Base-by-base conservation (phyloP, 2,113 vertebrate species). In the Motacilla tschutschensis region DNA sequence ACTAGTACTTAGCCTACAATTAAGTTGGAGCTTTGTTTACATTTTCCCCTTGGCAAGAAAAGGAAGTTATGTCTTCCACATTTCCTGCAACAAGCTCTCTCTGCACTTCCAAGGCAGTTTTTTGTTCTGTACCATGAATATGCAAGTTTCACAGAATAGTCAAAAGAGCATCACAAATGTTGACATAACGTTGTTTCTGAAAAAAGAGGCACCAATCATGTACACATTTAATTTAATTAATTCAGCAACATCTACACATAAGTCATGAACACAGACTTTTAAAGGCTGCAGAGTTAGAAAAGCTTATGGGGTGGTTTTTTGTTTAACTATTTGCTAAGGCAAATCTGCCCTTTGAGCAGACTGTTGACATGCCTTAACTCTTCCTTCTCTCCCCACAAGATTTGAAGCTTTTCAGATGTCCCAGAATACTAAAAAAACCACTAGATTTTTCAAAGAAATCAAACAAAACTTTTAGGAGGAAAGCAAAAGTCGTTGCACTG, bases 21-120 rank as follows among this genome's bases (percentile, higher is more conserved):
- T 91, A 90, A 82, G 44, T 13, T 57, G 41, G 53, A 82, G 51
- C 48, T 85, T 79, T 91, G 91, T 93, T 94, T 95, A 93, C 72
- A 86, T 92, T 87, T 83, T 87, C 79, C 65, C 58, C 38, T 73
- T 81, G 65, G 88, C 89, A 93, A 87, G 73, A 82, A 84, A 54
- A 88, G 86, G 88, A 90, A 94, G 86, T 92, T 89, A 84, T 84
- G 80, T 91, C 85, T 93, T 93, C 83, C 87, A 91, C 74, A 92
- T 88, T 94, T 94, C 85, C 87, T 82, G 77, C 50, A 83, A 80
- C 40, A 85, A 89, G 38, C 54, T 35, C 47, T 50, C 64, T 55
- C 70, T 3, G 3, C 44, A 33, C 33, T 91, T 86, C 25, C 64
- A 50, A 89, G 80, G 62, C 18, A 8, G 65, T 87, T 90, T 73